These are phyloP conservation scores for Leptopilina drosophilae DNA, from an alignment of 2,888 invertebrate genomes.

Conservation along the genomic window DNA sequence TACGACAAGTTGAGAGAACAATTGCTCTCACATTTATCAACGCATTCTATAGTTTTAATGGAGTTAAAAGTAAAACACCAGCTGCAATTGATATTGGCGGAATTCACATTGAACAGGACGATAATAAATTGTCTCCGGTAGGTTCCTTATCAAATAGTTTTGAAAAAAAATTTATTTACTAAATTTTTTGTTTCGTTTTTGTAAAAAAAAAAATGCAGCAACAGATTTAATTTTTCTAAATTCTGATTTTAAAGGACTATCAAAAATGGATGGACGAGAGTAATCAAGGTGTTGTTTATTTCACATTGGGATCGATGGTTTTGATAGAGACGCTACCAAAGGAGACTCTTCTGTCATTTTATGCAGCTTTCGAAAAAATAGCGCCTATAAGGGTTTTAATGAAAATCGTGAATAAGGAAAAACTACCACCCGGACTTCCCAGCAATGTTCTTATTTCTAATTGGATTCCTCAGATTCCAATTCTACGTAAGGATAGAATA, in stretches of 20 bases:
- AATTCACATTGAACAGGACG: conserved; percentile 76
- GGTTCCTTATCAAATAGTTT: neutral
- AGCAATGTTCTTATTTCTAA: conserved; percentile 65
- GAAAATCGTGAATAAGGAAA: conserved; percentile 62
- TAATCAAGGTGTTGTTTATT: conserved; percentile 66
- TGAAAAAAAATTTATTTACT: neutral
- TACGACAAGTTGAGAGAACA: conserved; percentile 76
- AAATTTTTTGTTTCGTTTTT: too few species aligned
- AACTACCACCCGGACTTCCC: conserved; percentile 64
- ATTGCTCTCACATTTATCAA: conserved; percentile 78
- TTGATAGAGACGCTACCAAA: conserved; percentile 65
- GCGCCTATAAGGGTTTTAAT: conserved; percentile 68
- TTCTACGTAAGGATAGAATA: conserved; percentile 60
- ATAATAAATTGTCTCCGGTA: neutral
- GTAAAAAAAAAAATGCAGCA: too few species aligned
- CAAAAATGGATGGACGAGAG: conserved; percentile 71
- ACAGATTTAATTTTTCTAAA: too few species aligned
- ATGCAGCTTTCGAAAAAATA: conserved; percentile 64
- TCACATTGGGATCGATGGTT: conserved; percentile 71
- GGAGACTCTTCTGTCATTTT: conserved; percentile 56
- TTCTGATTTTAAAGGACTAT: conserved; percentile 60
- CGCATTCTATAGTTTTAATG: conserved; percentile 77
- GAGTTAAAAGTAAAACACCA: conserved; percentile 75
- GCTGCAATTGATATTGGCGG: conserved; percentile 79
- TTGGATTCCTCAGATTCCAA: conserved; percentile 67